Evolutionary conservation across 2,888 invertebrate species (phyloP).

Genomic region (Scaptomyza cyrtandrae): DNA sequence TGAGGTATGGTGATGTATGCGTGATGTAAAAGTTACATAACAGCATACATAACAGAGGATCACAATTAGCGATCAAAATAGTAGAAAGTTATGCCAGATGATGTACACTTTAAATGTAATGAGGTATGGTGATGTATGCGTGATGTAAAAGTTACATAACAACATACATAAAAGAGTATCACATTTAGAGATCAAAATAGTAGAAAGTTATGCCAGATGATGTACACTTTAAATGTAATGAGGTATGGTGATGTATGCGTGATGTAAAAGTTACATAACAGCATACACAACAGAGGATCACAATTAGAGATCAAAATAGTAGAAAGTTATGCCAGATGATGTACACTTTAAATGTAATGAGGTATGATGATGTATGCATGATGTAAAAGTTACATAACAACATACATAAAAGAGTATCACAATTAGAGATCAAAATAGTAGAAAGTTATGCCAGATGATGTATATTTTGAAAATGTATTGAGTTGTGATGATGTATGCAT

Average conservation of each 20-base stretch:
- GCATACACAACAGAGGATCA: constrained; percentile 5
- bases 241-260: not conserved
- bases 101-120: not conserved
- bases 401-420: too few relatives aligned
- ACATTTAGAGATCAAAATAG: constrained; percentile 21
- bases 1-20: not conserved
- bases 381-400: not conserved
- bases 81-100: not conserved
- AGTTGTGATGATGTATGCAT: too few relatives aligned
- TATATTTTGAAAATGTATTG: too few relatives aligned
- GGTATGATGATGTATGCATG: not conserved
- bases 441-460: too few relatives aligned
- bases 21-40: not conserved
- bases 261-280: not conserved
- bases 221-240: not conserved
- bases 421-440: too few relatives aligned
- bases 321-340: not conserved
- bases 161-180: not conserved
- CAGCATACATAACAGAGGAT: not conserved
- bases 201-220: not conserved
- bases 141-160: not conserved
- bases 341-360: not conserved
- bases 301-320: constrained; percentile 15
- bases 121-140: not conserved
- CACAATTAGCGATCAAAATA: constrained; percentile 24